phyloP scores from a whole-genome alignment of 2,888 invertebrate species.

The Limnephilus marmoratus region DNA sequence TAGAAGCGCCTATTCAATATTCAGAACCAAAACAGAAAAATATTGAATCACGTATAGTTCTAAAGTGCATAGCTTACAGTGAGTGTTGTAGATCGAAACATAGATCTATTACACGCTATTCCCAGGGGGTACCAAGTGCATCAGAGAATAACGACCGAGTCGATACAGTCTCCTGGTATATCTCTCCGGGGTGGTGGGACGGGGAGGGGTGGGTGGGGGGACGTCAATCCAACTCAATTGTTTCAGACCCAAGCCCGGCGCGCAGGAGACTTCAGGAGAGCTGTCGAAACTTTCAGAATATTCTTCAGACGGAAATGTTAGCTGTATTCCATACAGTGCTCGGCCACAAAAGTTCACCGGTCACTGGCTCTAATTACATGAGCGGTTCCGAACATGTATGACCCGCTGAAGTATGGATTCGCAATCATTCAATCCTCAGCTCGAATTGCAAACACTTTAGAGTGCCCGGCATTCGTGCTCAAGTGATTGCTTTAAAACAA shows the following conservation, averaged over 20 bases:
- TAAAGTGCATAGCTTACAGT: not conserved
- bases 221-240: slow-evolving; percentile 63
- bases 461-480: not conserved
- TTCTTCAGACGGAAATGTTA: slow-evolving; percentile 43
- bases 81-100: slow-evolving; percentile 17
- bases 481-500: not conserved
- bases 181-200: not conserved
- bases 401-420: slow-evolving; percentile 15
- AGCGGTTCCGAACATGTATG: slow-evolving; percentile 5
- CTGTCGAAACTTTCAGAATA: slow-evolving; percentile 62
- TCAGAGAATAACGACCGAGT: slow-evolving; percentile 38
- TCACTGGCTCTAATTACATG: slow-evolving; percentile 9
- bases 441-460: not conserved
- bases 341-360: slow-evolving; percentile 13
- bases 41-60: not conserved
- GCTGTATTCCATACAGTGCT: slow-evolving; percentile 6
- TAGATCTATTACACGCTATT: slow-evolving; percentile 34
- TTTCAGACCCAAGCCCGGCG: slow-evolving; percentile 46
- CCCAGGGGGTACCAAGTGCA: slow-evolving; percentile 13
- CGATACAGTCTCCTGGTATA: not conserved
- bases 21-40: not conserved
- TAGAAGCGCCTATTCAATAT: too few relatives aligned
- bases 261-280: slow-evolving; percentile 54
- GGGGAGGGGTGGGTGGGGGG: not conserved
- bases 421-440: slow-evolving; percentile 26